A percentile compares a stretch with the other conserved stretches of the same genome.
phyloP scores from a whole-genome alignment of 2,888 invertebrate genomes.

The Apocheima hispidaria region DNA sequence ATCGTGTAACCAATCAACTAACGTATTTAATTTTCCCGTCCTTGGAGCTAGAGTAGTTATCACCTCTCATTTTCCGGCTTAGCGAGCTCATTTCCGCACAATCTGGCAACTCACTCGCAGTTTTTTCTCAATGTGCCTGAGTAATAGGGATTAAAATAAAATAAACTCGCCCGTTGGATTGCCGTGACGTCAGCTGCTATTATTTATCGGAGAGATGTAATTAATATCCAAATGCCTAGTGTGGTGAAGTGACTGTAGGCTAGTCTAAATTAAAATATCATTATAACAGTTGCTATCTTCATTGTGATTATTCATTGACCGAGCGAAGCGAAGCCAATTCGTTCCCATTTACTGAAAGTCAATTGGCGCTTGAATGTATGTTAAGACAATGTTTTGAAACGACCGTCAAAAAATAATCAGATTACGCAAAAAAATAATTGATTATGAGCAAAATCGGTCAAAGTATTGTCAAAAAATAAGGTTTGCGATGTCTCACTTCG shows the following conservation, averaged over 20 bases:
- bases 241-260: neutral
- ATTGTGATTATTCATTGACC: too few species aligned
- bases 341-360: too few species aligned
- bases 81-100: constrained; percentile 7
- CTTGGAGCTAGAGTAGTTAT: constrained; percentile 18
- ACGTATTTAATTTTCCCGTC: constrained; percentile 8
- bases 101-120: constrained; percentile 4
- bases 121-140: constrained; percentile 16
- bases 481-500: too few species aligned
- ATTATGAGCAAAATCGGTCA: too few species aligned
- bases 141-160: constrained; percentile 24
- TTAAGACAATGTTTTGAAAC: too few species aligned
- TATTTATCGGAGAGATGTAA: constrained; percentile 7
- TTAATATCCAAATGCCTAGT: constrained; percentile 12
- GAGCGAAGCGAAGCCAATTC: too few species aligned
- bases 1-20: constrained; percentile 10
- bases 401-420: too few species aligned
- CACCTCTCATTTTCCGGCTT: constrained; percentile 20
- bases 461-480: too few species aligned
- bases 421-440: too few species aligned
- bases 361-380: too few species aligned
- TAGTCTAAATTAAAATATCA: neutral
- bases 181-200: constrained; percentile 13
- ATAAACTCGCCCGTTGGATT: neutral
- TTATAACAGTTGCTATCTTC: neutral